Conservation (phyloP, 2,797 vertebrate genomes). For the Peromyscus attwateri region DNA sequence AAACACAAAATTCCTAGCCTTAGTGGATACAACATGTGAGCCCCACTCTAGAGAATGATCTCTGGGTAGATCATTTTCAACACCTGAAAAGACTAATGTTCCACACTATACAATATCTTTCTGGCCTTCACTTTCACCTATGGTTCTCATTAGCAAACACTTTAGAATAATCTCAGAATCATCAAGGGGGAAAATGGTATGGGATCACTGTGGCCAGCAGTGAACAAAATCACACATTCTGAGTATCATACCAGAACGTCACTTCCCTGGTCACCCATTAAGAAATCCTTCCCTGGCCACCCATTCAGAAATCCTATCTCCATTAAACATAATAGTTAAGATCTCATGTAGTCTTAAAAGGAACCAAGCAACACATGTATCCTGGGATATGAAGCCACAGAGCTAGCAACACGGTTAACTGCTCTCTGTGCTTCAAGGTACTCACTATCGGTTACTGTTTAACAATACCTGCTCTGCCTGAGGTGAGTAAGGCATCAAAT, state of each 20-base stretch:
- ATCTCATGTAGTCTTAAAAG: neutral
- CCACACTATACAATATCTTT: neutral
- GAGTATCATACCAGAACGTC: conserved; percentile 20
- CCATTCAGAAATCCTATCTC: conserved; percentile 7
- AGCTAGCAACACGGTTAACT: neutral
- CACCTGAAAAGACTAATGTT: neutral
- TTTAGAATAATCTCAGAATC: conserved; percentile 65
- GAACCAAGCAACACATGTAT: neutral
- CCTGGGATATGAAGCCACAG: neutral
- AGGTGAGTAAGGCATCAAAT: neutral
- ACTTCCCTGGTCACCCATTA: conserved; percentile 9
- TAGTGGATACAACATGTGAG: neutral
- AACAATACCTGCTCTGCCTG: neutral
- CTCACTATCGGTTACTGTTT: neutral
- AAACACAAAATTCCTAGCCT: neutral
- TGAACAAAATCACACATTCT: conserved; percentile 17
- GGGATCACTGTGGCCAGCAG: conserved; percentile 43
- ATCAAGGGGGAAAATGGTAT: conserved; percentile 63
- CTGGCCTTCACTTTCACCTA: conserved; percentile 42
- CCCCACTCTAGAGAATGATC: neutral
- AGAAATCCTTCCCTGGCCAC: conserved; percentile 27
- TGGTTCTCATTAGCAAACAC: conserved; percentile 68
- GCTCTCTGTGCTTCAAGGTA: neutral
- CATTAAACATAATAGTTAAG: neutral
- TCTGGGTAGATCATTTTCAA: neutral